These are phyloP conservation scores for Sinhomidia bicolor DNA, from an alignment of 2,888 invertebrate species.

Conservation along the genomic window DNA sequence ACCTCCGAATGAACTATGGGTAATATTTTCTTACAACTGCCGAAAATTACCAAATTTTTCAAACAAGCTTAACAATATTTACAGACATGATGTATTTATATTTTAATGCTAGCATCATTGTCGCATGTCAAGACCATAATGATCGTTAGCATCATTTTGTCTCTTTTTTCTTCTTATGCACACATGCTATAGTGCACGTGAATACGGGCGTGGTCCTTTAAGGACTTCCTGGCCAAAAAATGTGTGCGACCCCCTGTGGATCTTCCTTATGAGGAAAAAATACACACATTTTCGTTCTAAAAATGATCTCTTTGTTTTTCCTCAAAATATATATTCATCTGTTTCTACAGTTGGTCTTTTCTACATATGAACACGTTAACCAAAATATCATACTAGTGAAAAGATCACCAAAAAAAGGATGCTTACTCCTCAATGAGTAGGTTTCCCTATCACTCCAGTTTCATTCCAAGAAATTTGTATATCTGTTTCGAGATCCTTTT, in stretches of 20 bases:
- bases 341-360: slow-evolving; percentile 12
- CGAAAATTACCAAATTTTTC: no score
- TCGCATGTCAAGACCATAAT: no score
- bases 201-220: slow-evolving; percentile 76
- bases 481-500: slow-evolving; percentile 56
- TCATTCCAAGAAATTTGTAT: slow-evolving; percentile 73
- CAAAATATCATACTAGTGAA: slow-evolving; percentile 33
- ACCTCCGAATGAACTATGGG: no score
- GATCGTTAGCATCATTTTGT: neutral
- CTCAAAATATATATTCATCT: slow-evolving; percentile 36
- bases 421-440: slow-evolving; percentile 30
- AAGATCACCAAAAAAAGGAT: slow-evolving; percentile 47
- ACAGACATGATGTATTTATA: no score
- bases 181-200: slow-evolving; percentile 77
- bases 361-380: neutral
- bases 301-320: slow-evolving; percentile 76
- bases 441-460: slow-evolving; percentile 73
- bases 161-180: neutral
- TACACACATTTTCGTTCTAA: slow-evolving; percentile 66
- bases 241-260: slow-evolving; percentile 71
- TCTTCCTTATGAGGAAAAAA: slow-evolving; percentile 70
- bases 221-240: slow-evolving; percentile 74
- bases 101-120: no score
- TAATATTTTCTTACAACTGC: no score
- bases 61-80: no score